phyloP scores from a whole-genome alignment of 2,888 invertebrate genomes.

The Trissolcus japonicus region DNA sequence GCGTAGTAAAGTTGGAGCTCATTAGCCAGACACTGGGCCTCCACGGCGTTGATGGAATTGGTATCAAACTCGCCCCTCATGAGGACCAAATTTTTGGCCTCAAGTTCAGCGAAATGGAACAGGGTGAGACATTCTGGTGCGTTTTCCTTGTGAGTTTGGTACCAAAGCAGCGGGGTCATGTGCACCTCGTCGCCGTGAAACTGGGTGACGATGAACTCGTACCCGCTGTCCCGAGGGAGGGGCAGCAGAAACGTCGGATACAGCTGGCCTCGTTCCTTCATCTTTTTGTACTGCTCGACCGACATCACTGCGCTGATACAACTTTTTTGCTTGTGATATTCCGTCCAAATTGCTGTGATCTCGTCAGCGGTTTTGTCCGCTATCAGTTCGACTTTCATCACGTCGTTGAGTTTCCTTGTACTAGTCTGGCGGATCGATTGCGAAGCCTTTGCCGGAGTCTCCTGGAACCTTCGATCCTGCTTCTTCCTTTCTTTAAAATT shows the following conservation, averaged over 20 bases:
- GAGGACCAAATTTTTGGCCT: constrained; percentile 84
- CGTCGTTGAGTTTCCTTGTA: constrained; percentile 78
- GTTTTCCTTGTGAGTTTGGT: constrained; percentile 91
- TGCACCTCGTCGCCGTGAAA: constrained; percentile 85
- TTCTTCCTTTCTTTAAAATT: constrained; percentile 67
- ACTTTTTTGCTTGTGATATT: constrained; percentile 87
- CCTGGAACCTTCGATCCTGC: constrained; percentile 63
- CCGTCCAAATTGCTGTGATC: constrained; percentile 86
- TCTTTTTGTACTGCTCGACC: constrained; percentile 78
- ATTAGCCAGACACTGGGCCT: constrained; percentile 91
- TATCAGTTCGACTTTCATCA: constrained; percentile 88
- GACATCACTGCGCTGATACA: constrained; percentile 86
- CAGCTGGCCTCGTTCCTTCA: constrained; percentile 79
- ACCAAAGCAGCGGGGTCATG: constrained; percentile 90
- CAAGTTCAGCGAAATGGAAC: constrained; percentile 86
- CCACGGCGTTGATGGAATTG: constrained; percentile 84
- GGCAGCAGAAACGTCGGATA: constrained; percentile 87
- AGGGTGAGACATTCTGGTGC: constrained; percentile 91
- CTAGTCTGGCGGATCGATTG: constrained; percentile 55
- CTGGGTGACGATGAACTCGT: constrained; percentile 90
- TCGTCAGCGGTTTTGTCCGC: constrained; percentile 84
- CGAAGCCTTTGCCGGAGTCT: constrained; percentile 64
- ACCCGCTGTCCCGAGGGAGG: constrained; percentile 88
- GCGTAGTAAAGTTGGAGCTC: constrained; percentile 89
- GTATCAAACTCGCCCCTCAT: constrained; percentile 92